phyloP scores from a whole-genome alignment of 2,888 invertebrate genomes.

The Galerucella pusilla region DNA sequence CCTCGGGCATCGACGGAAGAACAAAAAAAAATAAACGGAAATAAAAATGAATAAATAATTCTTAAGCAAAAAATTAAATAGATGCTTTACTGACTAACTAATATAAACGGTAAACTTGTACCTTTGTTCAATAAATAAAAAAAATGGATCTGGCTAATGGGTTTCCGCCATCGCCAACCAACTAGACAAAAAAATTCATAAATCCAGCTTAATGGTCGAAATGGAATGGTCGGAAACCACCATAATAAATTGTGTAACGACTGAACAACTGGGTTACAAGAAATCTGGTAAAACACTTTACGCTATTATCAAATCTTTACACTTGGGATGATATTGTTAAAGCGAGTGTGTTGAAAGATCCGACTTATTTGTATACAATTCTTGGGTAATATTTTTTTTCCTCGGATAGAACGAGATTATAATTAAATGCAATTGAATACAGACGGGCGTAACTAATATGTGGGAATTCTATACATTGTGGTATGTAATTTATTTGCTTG shows the following conservation, averaged over 20 bases:
- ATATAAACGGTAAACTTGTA: no score
- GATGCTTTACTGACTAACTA: no score
- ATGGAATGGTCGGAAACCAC: constrained; percentile 3
- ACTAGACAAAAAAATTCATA: neutral
- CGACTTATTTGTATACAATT: constrained; percentile 14
- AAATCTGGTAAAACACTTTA: constrained; percentile 26
- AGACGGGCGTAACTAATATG: constrained; percentile 30
- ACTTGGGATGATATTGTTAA: constrained; percentile 27
- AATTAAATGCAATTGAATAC: constrained; percentile 28
- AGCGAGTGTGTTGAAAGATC: constrained; percentile 25
- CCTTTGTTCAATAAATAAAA: no score
- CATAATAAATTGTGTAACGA: constrained; percentile 17
- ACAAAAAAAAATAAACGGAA: no score
- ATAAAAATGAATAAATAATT: no score
- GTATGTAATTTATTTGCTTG: constrained; percentile 24
- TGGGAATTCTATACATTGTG: constrained; percentile 28
- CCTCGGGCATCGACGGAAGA: no score
- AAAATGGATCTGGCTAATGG: no score
- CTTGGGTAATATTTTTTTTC: constrained; percentile 23
- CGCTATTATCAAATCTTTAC: constrained; percentile 29
- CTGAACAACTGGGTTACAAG: constrained; percentile 25
- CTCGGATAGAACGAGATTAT: constrained; percentile 1
- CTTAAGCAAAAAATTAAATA: no score
- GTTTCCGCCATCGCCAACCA: no score
- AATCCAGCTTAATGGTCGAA: neutral